Conservation (phyloP, 2,113 vertebrate species). For the Labrus mixtus region DNA sequence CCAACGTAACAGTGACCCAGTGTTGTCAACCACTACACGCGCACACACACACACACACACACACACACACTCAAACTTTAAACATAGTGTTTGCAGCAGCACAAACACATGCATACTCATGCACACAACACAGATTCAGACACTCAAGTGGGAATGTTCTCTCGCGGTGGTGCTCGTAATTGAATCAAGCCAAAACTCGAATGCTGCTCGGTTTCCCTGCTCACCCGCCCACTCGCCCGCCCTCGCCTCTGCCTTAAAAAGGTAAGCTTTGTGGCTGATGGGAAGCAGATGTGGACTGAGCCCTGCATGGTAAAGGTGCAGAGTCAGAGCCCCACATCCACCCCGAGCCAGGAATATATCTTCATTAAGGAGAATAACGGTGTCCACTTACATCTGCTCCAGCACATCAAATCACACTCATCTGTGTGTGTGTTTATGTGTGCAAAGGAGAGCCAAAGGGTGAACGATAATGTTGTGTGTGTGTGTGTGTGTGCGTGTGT, state of each 20-base stretch:
- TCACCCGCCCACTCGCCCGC: slow-evolving; percentile 23
- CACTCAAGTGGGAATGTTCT: slow-evolving; percentile 85
- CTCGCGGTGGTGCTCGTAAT: slow-evolving; percentile 88
- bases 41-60: slow-evolving; percentile 4
- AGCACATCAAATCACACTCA: slow-evolving; percentile 82
- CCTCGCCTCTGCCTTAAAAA: slow-evolving; percentile 78
- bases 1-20: slow-evolving; percentile 33
- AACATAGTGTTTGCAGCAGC: neutral
- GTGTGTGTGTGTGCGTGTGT: slow-evolving; percentile 39
- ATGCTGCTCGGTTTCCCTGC: slow-evolving; percentile 56
- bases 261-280: slow-evolving; percentile 85
- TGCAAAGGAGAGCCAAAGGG: slow-evolving; percentile 34
- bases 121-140: slow-evolving; percentile 62
- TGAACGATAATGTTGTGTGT: slow-evolving; percentile 21
- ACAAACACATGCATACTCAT: neutral
- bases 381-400: slow-evolving; percentile 79
- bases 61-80: neutral
- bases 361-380: slow-evolving; percentile 81
- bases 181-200: slow-evolving; percentile 91
- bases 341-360: slow-evolving; percentile 85
- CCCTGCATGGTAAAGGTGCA: slow-evolving; percentile 83
- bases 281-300: slow-evolving; percentile 86
- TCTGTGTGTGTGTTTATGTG: slow-evolving; percentile 58
- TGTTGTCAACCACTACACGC: slow-evolving; percentile 15
- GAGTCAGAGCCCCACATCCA: slow-evolving; percentile 79